A percentile compares a stretch with the other conserved stretches of the same genome.
These are phyloP conservation scores for Hylaeus anthracinus DNA, from an alignment of 1,140 invertebrate genomes.

Conservation along the genomic window DNA sequence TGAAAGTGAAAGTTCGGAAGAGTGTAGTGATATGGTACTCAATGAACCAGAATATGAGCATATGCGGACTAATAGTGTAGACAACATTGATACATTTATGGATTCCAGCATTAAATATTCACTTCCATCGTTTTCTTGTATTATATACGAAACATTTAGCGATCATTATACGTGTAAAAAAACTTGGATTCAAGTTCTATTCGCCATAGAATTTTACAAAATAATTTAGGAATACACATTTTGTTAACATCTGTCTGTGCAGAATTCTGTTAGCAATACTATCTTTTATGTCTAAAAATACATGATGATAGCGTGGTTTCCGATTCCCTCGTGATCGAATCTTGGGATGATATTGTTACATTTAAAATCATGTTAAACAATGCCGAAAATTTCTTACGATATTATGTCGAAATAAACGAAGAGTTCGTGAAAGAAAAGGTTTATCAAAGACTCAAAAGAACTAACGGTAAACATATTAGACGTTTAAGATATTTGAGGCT, in stretches of 20 bases:
- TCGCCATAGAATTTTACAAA: constrained; percentile 79
- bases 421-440: constrained; percentile 82
- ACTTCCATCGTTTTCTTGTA: constrained; percentile 87
- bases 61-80: constrained; percentile 72
- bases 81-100: constrained; percentile 72
- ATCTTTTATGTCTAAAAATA: constrained; percentile 88
- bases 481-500: too few relatives aligned
- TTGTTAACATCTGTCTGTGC: constrained; percentile 88
- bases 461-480: constrained; percentile 63
- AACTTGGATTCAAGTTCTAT: constrained; percentile 90
- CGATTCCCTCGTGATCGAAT: constrained; percentile 83
- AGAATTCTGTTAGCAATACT: constrained; percentile 90
- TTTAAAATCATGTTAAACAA: constrained; percentile 84
- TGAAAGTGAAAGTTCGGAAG: constrained; percentile 45
- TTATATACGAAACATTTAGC: constrained; percentile 86
- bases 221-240: constrained; percentile 83
- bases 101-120: constrained; percentile 83
- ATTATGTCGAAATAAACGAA: constrained; percentile 84
- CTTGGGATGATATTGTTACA: constrained; percentile 92
- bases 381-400: constrained; percentile 77
- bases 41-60: constrained; percentile 22
- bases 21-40: constrained; percentile 49
- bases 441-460: constrained; percentile 68
- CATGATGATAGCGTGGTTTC: constrained; percentile 79
- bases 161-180: constrained; percentile 89